Base-by-base conservation (phyloP, 2,797 vertebrate species). In the Glyptemys insculpta region DNA sequence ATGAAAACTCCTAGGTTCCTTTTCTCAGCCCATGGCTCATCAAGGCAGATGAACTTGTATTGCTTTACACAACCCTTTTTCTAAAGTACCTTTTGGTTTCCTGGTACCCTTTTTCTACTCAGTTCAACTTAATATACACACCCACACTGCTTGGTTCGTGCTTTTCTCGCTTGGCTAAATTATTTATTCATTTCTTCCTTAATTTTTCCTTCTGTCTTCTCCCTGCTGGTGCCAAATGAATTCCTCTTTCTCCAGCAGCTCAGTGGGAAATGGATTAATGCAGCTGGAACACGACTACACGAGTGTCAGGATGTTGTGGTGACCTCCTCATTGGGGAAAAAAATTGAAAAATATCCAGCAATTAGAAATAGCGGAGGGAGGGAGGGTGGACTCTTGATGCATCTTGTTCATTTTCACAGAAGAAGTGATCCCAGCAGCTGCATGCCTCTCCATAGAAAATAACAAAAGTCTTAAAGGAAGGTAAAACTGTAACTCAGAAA, bases 221-320 rank as follows among this genome's bases (percentile, higher is more conserved):
- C 91, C 83, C 90, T 27, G 86, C 96, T 98, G 96, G 91, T 96
- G 95, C 97, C 93, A 95, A 96, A 97, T 94, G 94, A 97, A 98
- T 98, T 97, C 88, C 87, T 97, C 78, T 96, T 96, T 97, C 95
- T 96, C 93, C 95, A 94, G 94, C 94, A 95, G 93, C 97, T 95
- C 97, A 97, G 97, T 97, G 91, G 96, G 97, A 93, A 94, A 90
- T 82, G 95, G 94, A 97, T 98, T 97, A 96, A 96, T 97, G 94
- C 5, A 59, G 94, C 93, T 97, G 94, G 87, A 96, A 90, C 74
- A 79, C 0, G 65, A 84, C 79, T 83, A 90, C 62, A 53, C 37
- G 81, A 29, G 0, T 83, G 88, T 91, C 1, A n/a, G 96, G 94
- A 92, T 94, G 96, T 49, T 72, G 72, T 76, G 93, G 93, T 91